phyloP scores from a whole-genome alignment of 2,113 vertebrate species.

The Pyrgilauda ruficollis region DNA sequence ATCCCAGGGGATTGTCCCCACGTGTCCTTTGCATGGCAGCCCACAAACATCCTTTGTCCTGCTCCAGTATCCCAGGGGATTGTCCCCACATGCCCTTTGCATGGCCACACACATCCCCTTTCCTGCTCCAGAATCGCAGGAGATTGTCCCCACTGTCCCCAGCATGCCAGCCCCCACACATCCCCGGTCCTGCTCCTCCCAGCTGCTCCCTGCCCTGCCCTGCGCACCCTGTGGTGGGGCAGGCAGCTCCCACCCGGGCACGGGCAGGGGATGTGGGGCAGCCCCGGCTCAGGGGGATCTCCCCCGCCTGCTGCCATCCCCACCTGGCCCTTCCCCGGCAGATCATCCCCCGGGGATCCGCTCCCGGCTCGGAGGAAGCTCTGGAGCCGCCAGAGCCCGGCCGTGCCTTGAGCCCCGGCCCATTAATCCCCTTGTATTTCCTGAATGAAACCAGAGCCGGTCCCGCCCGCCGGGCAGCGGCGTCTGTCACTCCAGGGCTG shows the following conservation, averaged over 20 bases:
- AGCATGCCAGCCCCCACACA: too few relatives aligned
- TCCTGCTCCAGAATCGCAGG: not conserved
- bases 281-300: fast-evolving
- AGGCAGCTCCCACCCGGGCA: not conserved
- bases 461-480: not conserved
- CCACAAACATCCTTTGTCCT: not conserved
- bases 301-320: not conserved
- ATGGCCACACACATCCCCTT: not conserved
- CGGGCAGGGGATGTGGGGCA: too few relatives aligned
- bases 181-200: not conserved
- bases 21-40: not conserved
- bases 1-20: not conserved
- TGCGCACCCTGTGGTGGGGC: too few relatives aligned
- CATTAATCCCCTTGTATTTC: conserved; percentile 63
- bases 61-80: not conserved
- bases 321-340: not conserved
- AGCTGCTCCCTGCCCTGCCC: not conserved
- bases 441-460: conserved; percentile 52
- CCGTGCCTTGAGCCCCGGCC: not conserved
- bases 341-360: fast-evolving
- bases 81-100: not conserved
- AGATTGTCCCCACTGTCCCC: not conserved
- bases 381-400: not conserved
- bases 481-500: not conserved
- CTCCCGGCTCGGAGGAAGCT: not conserved